A percentile compares a stretch with the other conserved stretches of the same genome.
Evolutionary conservation across 2,113 vertebrate species (phyloP).

Genomic region (Struthio camelus): DNA sequence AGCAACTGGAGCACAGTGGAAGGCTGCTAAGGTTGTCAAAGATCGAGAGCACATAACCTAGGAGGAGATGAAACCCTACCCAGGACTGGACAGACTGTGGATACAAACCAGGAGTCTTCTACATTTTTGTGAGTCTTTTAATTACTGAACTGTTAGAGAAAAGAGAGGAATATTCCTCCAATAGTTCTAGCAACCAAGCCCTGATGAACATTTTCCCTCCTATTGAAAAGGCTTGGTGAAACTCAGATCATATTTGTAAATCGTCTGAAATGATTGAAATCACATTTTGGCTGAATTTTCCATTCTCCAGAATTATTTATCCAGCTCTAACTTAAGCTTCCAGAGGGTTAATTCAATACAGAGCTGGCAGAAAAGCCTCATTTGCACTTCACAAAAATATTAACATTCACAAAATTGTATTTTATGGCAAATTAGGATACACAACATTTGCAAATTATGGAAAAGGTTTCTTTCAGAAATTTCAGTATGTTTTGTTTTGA

Average conservation of each 20-base stretch:
- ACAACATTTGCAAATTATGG: neutral
- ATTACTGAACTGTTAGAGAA: neutral
- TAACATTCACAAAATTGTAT: neutral
- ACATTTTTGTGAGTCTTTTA: neutral
- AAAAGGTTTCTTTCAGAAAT: neutral
- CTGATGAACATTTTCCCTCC: neutral
- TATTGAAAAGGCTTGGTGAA: neutral
- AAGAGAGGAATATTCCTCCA: neutral
- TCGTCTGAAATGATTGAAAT: neutral
- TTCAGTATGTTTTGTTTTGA: neutral
- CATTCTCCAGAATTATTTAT: neutral
- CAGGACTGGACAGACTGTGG: too few species aligned
- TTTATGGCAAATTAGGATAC: neutral
- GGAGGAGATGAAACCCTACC: neutral
- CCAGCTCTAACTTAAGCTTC: neutral
- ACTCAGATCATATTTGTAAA: neutral
- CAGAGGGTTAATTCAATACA: neutral
- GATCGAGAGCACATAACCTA: neutral
- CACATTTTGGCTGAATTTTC: neutral
- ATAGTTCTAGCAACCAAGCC: neutral
- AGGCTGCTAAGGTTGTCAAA: neutral
- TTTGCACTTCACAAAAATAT: neutral
- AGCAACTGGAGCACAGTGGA: neutral
- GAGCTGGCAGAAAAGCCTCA: neutral
- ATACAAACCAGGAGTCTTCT: neutral